Evolutionary conservation across 2,797 vertebrate genomes (phyloP), one percentile per base, ranked within the genome.

Genomic region (Avahi laniger): DNA sequence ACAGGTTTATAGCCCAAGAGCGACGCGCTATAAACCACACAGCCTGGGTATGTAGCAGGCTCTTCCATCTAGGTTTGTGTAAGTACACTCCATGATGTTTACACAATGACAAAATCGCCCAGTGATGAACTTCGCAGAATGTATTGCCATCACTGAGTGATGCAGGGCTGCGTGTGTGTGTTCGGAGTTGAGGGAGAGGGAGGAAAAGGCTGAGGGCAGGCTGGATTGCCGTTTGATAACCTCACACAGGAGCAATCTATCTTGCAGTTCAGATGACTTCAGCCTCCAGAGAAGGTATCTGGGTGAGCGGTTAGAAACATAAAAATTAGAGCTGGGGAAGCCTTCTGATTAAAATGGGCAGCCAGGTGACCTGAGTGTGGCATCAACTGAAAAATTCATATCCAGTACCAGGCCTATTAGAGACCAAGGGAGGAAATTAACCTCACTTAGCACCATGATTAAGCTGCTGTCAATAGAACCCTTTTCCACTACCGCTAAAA

Each of bases 311-410:
- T 96, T 90, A 96, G 76, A 93, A 79, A 88, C 93, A 95, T 50
- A 93, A 57, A 86, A 87, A 95, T 91, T 87, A 85, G 22, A 94
- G 80, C 79, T 43, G 13, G 5, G 6, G 50, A 63, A 90, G 20
- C 22, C 52, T 85, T 91, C 93, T 93, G 96, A 97, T 97, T 96
- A 96, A 94, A 97, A 96, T 26, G 90, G 89, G 85, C 86, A 46
- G 93, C 70, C 89, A 97, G 80, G 80, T 95, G 94, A 96, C 90
- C 85, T 88, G 81, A 8, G 54, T 48, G 46, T 26, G 9, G 63
- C 65, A 92, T 97, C 87, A 41, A 4, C 88, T 92, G 67, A 97
- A 97, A 95, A 95, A 96, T 20, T 91, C 88, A 95, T 91, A 93
- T 52, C 46, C 94, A 57, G 78, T 10, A 63, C 83, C 67, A 65